Percentiles rank a stretch among this genome's conserved stretches.
Conservation (phyloP, 2,113 vertebrate species). For the Propithecus coquereli region DNA sequence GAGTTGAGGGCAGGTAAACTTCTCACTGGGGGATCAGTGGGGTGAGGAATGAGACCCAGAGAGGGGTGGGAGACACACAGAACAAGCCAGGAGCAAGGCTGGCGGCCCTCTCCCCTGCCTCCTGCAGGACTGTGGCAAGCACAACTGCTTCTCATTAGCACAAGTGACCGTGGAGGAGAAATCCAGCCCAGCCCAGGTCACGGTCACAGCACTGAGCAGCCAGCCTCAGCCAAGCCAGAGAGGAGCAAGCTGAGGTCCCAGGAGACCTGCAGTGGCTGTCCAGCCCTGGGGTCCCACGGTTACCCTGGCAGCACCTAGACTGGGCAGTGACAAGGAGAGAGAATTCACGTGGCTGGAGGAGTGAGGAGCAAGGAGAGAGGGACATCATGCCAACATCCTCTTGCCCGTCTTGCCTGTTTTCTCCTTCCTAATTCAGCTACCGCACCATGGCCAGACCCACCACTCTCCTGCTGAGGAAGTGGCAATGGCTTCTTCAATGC, state of each 20-base stretch:
- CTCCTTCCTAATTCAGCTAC: neutral
- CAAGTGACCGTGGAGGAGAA: constrained; percentile 52
- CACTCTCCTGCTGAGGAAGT: neutral
- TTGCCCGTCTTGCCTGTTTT: neutral
- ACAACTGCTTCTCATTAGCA: constrained; percentile 77
- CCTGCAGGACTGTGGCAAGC: constrained; percentile 13
- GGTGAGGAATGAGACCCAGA: neutral
- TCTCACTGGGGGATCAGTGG: neutral
- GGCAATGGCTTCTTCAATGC: neutral
- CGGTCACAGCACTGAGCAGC: constrained; percentile 44
- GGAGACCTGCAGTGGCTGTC: neutral
- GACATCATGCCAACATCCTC: neutral
- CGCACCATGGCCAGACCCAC: neutral
- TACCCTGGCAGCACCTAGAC: neutral
- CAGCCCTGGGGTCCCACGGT: neutral
- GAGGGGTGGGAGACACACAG: neutral
- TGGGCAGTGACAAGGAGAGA: neutral
- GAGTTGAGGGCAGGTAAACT: neutral
- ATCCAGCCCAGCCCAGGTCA: constrained; percentile 64
- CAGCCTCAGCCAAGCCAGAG: constrained; percentile 42
- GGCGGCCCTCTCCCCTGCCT: neutral
- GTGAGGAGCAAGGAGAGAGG: neutral
- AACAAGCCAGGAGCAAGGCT: neutral
- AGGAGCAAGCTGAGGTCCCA: neutral
- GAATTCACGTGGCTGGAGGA: neutral